Conservation (phyloP, 2,113 vertebrate species). For the Upupa epops region DNA sequence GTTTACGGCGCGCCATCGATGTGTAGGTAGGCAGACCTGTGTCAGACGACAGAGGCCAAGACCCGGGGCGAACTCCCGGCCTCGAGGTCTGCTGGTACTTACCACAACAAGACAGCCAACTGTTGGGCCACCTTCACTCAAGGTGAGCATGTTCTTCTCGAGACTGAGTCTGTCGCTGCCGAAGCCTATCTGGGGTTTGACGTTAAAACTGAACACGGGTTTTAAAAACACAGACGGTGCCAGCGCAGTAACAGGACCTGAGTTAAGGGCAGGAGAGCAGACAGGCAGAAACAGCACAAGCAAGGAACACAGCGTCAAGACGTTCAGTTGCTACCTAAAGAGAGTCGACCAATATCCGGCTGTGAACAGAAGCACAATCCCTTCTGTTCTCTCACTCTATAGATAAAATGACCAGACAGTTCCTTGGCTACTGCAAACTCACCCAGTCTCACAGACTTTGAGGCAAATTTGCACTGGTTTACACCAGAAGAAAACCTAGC, state of each 20-base stretch:
- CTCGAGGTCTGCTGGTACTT: neutral
- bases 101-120: slow-evolving; percentile 10
- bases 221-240: slow-evolving; percentile 29
- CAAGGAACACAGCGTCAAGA: neutral
- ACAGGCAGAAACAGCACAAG: slow-evolving; percentile 12
- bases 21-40: neutral
- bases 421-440: slow-evolving; percentile 51
- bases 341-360: neutral
- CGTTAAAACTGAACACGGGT: neutral
- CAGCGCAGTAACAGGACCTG: slow-evolving; percentile 11
- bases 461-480: neutral
- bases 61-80: neutral
- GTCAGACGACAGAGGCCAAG: neutral
- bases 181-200: neutral
- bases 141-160: neutral
- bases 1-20: neutral
- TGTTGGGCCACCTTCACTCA: neutral
- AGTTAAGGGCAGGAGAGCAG: slow-evolving; percentile 11
- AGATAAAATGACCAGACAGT: slow-evolving; percentile 45
- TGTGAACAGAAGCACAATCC: neutral
- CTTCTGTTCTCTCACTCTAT: neutral
- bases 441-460: neutral
- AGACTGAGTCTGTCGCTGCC: slow-evolving; percentile 11
- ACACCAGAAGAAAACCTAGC: neutral
- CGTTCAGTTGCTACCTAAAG: neutral